Evolutionary conservation across 1,140 invertebrate genomes (phyloP), one percentile per base, ranked within the genome.

Genomic region (Sycophila sp.): DNA sequence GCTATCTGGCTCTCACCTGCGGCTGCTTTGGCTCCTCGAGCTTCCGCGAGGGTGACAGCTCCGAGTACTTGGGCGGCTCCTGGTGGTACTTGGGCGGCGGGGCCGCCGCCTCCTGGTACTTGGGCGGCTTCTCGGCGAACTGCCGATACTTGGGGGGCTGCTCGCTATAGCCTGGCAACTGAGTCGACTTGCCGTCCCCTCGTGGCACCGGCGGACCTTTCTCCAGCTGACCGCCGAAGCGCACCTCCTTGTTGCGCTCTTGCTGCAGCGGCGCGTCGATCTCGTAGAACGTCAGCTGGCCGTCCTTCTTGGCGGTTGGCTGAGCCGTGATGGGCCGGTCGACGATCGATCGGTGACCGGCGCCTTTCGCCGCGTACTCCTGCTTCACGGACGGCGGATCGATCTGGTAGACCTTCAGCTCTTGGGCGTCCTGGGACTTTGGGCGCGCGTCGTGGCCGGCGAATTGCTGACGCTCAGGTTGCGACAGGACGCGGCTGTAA

Each of bases 111-210:
- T 79, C 76, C 36, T 84, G 83, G 59, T 85, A 85, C n/a, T 75
- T 76, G 1, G 84, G 84, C 8, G 82, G 83, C 19, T 75, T 80
- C 19, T 85, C 84, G 62, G 40, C 22, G 1, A 79, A 75, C 24
- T 77, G 78, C 28, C 82, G 76, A 73, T 85, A 85, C 60, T 80
- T 83, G 0, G 81, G 82, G 19, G 80, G 80, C 59, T 85, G 79
- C n/a, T 55, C 51, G n/a, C n/a, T n/a, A 30, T 55, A 55, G 28
- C 28, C n/a, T 8, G 30, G 51, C 51, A 55, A 55, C 51, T 55
- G 26, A 53, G n/a, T 55, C 32, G 55, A 62, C 69, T 24, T 60
- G 45, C 40, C 67, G 30, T 66, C 56, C 38, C 1, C 47, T 76
- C 74, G 2, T 47, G 15, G 69, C n/a, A n/a, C n/a, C n/a, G n/a